A percentile compares a stretch with the other conserved stretches of the same genome.
Evolutionary conservation across 2,797 vertebrate genomes (phyloP).

Genomic region (Esox lucius): DNA sequence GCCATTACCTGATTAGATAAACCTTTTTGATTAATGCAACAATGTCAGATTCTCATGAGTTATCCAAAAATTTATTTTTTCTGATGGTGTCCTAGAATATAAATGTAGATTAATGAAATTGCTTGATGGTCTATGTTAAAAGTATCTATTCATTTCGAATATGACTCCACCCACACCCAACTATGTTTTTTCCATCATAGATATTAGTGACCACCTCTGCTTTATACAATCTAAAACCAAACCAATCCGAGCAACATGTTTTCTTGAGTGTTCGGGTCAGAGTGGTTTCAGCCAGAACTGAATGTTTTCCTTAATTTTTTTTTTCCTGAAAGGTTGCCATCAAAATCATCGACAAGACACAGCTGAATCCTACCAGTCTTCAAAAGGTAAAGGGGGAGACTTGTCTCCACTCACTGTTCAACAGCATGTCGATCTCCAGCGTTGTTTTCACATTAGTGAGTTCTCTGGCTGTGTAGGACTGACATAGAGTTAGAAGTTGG

Average conservation of each 20-base stretch:
- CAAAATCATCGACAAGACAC: constrained; percentile 93
- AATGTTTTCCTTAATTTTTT: constrained; percentile 3
- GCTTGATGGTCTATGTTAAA: too few species aligned
- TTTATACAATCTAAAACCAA: constrained; percentile 5
- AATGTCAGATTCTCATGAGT: too few species aligned
- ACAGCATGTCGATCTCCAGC: constrained; percentile 7
- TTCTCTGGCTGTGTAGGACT: not conserved
- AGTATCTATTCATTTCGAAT: too few species aligned
- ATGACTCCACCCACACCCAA: too few species aligned
- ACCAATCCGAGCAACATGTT: not conserved
- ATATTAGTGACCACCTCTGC: too few species aligned
- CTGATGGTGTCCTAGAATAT: too few species aligned
- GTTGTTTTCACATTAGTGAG: not conserved
- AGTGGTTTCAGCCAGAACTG: constrained; percentile 10
- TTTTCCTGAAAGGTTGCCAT: constrained; percentile 81
- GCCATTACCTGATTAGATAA: too few species aligned
- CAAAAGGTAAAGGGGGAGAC: constrained; percentile 82
- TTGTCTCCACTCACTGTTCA: constrained; percentile 24
- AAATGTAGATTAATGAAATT: too few species aligned
- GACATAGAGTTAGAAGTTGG: not conserved
- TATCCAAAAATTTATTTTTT: too few species aligned
- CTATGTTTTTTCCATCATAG: too few species aligned
- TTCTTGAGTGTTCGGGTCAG: not conserved
- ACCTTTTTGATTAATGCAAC: too few species aligned
- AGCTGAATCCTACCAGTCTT: constrained; percentile 90